Percentiles rank a stretch among this genome's conserved stretches.
Conservation (phyloP, 2,888 invertebrate genomes). For the Cantharis nigra region DNA sequence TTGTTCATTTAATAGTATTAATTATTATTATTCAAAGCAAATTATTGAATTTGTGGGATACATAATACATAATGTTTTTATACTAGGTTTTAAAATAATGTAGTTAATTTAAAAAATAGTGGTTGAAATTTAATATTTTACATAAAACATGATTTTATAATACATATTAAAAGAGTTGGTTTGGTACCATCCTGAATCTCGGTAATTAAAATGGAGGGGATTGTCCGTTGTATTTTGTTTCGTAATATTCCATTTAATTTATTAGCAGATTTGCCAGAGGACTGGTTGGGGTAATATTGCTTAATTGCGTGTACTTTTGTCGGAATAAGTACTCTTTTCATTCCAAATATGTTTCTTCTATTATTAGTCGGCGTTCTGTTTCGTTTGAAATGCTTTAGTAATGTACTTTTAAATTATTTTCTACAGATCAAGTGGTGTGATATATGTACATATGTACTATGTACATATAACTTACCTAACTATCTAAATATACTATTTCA, state of each 20-base stretch:
- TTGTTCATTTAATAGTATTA: background rate
- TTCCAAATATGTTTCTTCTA: constrained; percentile 15
- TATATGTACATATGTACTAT: constrained; percentile 26
- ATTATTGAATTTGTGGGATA: background rate
- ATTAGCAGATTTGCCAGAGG: constrained; percentile 19
- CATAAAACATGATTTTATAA: constrained; percentile 1
- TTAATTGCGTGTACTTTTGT: constrained; percentile 30
- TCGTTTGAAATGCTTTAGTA: constrained; percentile 38
- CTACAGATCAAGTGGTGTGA: constrained; percentile 29
- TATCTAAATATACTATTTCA: constrained; percentile 25
- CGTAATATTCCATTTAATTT: constrained; percentile 19
- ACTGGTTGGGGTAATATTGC: constrained; percentile 25
- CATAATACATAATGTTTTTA: background rate
- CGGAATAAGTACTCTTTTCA: constrained; percentile 28
- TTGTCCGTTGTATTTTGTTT: constrained; percentile 14
- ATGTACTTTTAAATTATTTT: constrained; percentile 34
- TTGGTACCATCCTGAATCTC: constrained; percentile 13
- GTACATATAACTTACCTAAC: background rate
- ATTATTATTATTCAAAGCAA: background rate
- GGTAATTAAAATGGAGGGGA: constrained; percentile 16
- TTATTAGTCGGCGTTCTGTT: constrained; percentile 28
- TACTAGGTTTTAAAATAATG: background rate
- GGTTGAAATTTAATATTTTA: background rate
- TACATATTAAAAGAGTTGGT: constrained; percentile 4
- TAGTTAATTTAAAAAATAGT: too few species aligned